Base-by-base conservation (phyloP, 2,888 invertebrate genomes). In the Hyles lineata region DNA sequence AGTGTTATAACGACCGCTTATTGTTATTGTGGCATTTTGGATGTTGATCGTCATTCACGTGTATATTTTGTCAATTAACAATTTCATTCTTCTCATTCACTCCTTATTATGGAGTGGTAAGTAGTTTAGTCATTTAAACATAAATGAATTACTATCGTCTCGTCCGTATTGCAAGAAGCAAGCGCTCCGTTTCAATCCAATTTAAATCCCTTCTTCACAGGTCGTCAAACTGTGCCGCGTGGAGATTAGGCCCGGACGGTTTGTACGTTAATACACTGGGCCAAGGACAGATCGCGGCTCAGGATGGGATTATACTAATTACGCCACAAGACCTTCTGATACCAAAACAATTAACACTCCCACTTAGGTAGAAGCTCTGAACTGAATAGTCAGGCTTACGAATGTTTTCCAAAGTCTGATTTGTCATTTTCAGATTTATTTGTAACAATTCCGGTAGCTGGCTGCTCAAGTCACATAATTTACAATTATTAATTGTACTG, bases 1-100 rank as follows among this genome's bases (percentile, higher is more conserved):
- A 32, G 35, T 55, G 19, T 67, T 55, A 35, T 23, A 71, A 62
- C 62, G 35, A 59, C 43, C 72, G 63, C 67, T 72, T 35, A 50
- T 43, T 50, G 8, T 29, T n/a, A 17, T n/a, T n/a, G 55, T n/a
- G n/a, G 7, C n/a, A 55, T 50, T 23, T 67, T 50, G 50, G 1
- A 63, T 63, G 4, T 23, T 50, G 15, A 1, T 25, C 43, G 50
- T 67, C 67, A 11, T 67, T 43, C n/a, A 63, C 8, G 63, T 21
- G 63, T 9, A 21, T 35, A 35, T 35, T 61, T 62, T 62, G 62
- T n/a, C 23, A 60, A 15, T 62, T 25, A 3, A 63, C 6, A n/a
- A 21, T 8, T 9, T 19, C 5, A 7, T 63, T 43, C 35, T 21
- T 35, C 63, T 55, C 19, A 5, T 55, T 55, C 55, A 55, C 55